A percentile compares a stretch with the other conserved stretches of the same genome.
phyloP scores from a whole-genome alignment of 2,888 invertebrate genomes.

The Diloba caeruleocephala region DNA sequence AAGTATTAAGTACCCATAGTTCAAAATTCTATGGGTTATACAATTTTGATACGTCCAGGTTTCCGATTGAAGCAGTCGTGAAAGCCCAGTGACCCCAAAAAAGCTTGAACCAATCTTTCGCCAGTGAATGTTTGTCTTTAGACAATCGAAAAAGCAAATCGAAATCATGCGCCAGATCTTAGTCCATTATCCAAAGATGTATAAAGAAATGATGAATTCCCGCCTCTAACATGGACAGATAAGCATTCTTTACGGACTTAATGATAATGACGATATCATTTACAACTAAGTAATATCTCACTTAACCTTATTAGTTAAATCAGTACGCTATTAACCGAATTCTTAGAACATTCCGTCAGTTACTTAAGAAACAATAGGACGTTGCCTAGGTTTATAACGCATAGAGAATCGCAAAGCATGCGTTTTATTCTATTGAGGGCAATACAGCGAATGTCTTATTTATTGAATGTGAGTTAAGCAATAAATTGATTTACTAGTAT shows the following conservation, averaged over 20 bases:
- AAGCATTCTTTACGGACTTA: background rate
- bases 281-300: conserved; percentile 19
- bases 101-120: too few species aligned
- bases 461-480: conserved; percentile 7
- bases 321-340: conserved; percentile 24
- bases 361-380: conserved; percentile 22
- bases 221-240: too few species aligned
- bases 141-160: too few species aligned
- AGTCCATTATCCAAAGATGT: too few species aligned
- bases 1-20: too few species aligned
- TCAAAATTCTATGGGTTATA: too few species aligned
- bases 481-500: background rate
- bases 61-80: too few species aligned
- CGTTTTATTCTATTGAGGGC: conserved; percentile 32
- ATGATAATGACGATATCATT: conserved; percentile 18
- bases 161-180: too few species aligned
- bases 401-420: conserved; percentile 21
- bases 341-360: conserved; percentile 26
- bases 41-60: too few species aligned
- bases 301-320: conserved; percentile 34
- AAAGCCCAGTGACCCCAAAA: too few species aligned
- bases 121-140: too few species aligned
- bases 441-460: conserved; percentile 13
- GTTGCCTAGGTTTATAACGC: conserved; percentile 11
- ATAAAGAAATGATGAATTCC: too few species aligned